Evolutionary conservation across 2,888 invertebrate genomes (phyloP), one percentile per base, ranked within the genome.

Genomic region (Euplexia lucipara): DNA sequence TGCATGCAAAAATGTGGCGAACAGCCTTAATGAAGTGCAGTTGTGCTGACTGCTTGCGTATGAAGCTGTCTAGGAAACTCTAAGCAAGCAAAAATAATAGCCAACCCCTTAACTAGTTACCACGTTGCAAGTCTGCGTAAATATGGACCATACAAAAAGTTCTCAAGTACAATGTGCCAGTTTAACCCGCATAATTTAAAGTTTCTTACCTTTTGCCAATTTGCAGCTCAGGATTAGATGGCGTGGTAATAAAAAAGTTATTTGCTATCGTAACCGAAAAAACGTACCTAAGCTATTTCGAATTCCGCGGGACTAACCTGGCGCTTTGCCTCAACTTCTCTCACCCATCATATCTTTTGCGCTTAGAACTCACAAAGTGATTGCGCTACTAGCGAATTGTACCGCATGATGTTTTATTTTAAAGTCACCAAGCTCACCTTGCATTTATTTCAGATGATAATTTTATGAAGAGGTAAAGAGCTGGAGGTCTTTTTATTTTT

Each of bases 71-170:
- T 42, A 20, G 26, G 41, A 30, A 52, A 26, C 30, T 52, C 30
- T 58, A 53, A 75, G 49, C 74, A 41, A 57, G 41, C 35, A 37
- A 76, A 63, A 78, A 74, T 72, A 59, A 66, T 56, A 37, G 22
- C 18, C 41, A n/a, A 14, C 41, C 9, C 34, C 41, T 44, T 30
- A 30, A 47, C 32, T 48, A 35, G 62, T 45, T 34, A 48, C 32
- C 47, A 16, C 5, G 20, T 22, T 37, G 47, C 32, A 10, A 32
- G 42, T 32, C 37, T 34, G 41, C 20, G 32, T 42, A 30, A 51
- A 32, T 57, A 49, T 53, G 18, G 22, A 1, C 47, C 37, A 39
- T n/a, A 47, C 37, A 51, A 54, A 68, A 51, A 41, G 14, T 53
- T 34, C 18, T 14, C 42, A 56, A 42, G 10, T 1, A 2, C 3